Evolutionary conservation across 2,797 vertebrate species (phyloP).

Genomic region (Micropoecilia bifurca): DNA sequence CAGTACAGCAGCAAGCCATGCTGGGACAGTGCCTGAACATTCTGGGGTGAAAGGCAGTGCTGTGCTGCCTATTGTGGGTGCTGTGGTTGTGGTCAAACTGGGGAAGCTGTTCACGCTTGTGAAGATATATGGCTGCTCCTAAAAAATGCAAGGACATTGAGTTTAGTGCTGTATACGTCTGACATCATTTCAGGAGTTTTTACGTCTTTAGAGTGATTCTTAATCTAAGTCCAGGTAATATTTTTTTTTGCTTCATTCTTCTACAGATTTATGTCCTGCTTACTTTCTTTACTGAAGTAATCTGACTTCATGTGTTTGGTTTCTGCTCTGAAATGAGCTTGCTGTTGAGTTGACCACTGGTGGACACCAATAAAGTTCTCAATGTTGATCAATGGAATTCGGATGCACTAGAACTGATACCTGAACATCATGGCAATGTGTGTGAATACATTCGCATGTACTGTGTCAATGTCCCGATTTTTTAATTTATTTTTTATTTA

Average conservation of each 20-base stretch:
- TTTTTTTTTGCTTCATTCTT: background rate
- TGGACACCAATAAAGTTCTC: background rate
- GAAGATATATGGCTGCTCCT: slow-evolving; percentile 90
- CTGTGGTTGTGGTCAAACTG: slow-evolving; percentile 21
- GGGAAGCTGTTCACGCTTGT: slow-evolving; percentile 83
- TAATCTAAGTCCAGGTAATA: background rate
- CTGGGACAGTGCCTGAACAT: slow-evolving; percentile 54
- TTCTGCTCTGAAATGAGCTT: slow-evolving; percentile 1
- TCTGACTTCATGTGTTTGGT: background rate
- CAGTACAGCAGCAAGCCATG: slow-evolving; percentile 84
- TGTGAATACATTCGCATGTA: background rate
- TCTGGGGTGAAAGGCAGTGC: slow-evolving; percentile 4
- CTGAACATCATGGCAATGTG: background rate
- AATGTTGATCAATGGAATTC: background rate
- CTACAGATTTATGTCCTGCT: background rate
- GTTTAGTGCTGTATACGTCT: background rate
- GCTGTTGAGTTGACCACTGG: background rate
- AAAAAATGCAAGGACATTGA: slow-evolving; percentile 37
- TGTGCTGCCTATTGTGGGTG: slow-evolving; percentile 1
- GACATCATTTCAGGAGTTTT: background rate
- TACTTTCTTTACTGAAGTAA: background rate
- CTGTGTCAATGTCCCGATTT: background rate
- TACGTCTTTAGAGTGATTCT: background rate
- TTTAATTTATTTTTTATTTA: background rate
- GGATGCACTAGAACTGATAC: background rate